Evolutionary conservation across 2,888 invertebrate species (phyloP).

Genomic region (Ichneumoninae sp.): DNA sequence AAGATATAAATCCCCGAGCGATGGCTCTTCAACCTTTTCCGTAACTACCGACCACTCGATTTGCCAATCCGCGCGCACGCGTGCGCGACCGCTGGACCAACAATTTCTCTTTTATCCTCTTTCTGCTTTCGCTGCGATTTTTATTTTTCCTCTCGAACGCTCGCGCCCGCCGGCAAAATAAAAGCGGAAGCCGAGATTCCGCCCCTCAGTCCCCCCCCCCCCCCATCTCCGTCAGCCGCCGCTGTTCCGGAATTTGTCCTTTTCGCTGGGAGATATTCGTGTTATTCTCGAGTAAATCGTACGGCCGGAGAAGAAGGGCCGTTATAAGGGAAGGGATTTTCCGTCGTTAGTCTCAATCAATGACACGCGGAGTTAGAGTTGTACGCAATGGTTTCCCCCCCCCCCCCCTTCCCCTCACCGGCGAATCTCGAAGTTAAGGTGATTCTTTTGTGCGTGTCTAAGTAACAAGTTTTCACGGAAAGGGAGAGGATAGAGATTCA

Average conservation of each 20-base stretch:
- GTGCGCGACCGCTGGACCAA: slow-evolving; percentile 13
- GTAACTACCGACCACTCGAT: slow-evolving; percentile 51
- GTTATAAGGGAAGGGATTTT: slow-evolving; percentile 24
- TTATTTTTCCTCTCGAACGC: slow-evolving; percentile 6
- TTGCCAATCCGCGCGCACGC: neutral
- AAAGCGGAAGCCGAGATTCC: slow-evolving; percentile 1
- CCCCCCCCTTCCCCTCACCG: too few species aligned
- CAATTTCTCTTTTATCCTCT: slow-evolving; percentile 41
- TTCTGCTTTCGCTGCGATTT: slow-evolving; percentile 43
- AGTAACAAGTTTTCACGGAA: slow-evolving; percentile 43
- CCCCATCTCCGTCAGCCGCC: neutral
- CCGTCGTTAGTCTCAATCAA: slow-evolving; percentile 56
- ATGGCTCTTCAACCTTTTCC: slow-evolving; percentile 35
- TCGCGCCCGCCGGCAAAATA: slow-evolving; percentile 6
- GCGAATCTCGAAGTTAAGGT: slow-evolving; percentile 25
- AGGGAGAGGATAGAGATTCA: neutral
- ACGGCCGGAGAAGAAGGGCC: slow-evolving; percentile 5
- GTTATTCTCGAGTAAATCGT: slow-evolving; percentile 53
- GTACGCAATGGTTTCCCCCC: slow-evolving; percentile 5
- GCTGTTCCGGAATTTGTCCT: slow-evolving; percentile 2
- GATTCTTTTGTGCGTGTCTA: slow-evolving; percentile 47
- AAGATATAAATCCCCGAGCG: slow-evolving; percentile 31
- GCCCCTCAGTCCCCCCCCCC: too few species aligned
- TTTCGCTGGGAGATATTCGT: slow-evolving; percentile 49
- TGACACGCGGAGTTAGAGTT: slow-evolving; percentile 28